Evolutionary conservation across 2,797 vertebrate species (phyloP).

Genomic region (Atherinosoma microstoma): DNA sequence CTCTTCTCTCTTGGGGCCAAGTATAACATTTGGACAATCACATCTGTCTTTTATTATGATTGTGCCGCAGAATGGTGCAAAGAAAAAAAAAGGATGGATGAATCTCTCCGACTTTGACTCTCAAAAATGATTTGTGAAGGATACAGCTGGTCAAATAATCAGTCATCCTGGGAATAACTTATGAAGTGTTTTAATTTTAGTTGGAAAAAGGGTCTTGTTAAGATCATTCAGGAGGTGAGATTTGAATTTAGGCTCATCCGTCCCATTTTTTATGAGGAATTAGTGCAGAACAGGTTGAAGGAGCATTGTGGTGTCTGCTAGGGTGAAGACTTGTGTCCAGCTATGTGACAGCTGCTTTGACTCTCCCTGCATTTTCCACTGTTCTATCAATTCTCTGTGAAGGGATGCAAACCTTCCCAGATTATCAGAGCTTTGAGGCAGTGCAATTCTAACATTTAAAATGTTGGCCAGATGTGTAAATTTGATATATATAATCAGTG

Average conservation of each 20-base stretch:
- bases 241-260: slow-evolving; percentile 58
- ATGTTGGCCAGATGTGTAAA: slow-evolving; percentile 27
- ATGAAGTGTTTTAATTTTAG: slow-evolving; percentile 4
- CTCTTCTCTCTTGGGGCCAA: slow-evolving; percentile 28
- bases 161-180: too few species aligned
- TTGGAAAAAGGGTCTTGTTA: not conserved
- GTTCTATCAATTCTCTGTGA: slow-evolving; percentile 31
- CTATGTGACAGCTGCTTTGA: slow-evolving; percentile 9
- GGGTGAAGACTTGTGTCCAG: slow-evolving; percentile 50
- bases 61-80: slow-evolving; percentile 15
- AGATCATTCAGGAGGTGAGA: slow-evolving; percentile 34
- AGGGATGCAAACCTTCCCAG: slow-evolving; percentile 27
- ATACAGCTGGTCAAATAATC: not conserved
- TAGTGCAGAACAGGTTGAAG: slow-evolving; percentile 69
- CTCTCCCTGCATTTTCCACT: slow-evolving; percentile 27
- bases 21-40: slow-evolving; percentile 60
- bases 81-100: slow-evolving; percentile 17
- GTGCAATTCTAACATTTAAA: slow-evolving; percentile 18
- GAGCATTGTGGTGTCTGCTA: slow-evolving; percentile 61
- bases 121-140: slow-evolving; percentile 9
- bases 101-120: slow-evolving; percentile 4
- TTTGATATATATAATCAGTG: slow-evolving; percentile 38
- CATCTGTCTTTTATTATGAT: slow-evolving; percentile 51
- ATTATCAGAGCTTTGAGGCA: slow-evolving; percentile 10
- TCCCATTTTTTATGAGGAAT: slow-evolving; percentile 61